These are phyloP conservation scores for Corythornis vintsioides DNA, from an alignment of 2,113 vertebrate species.

Conservation along the genomic window DNA sequence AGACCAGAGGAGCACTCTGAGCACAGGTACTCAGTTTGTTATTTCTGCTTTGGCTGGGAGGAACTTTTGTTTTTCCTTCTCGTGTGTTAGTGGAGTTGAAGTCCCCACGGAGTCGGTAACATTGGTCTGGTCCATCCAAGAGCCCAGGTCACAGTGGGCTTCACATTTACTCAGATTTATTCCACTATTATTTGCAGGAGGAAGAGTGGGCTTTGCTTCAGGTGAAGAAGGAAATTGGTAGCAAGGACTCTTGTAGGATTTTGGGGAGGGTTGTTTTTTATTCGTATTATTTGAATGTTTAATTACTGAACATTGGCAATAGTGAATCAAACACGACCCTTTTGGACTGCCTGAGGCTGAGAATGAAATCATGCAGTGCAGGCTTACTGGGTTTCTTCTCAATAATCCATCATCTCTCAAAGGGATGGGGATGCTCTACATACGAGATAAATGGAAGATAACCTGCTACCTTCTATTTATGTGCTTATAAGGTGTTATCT, in stretches of 20 bases:
- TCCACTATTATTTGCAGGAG: background rate
- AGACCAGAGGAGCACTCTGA: background rate
- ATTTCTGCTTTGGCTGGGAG: background rate
- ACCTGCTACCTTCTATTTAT: background rate
- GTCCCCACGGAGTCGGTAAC: background rate
- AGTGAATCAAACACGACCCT: background rate
- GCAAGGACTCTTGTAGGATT: too few relatives aligned
- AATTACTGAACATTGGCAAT: background rate
- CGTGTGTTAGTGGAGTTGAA: accelerated
- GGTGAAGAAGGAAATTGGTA: background rate
- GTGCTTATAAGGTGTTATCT: background rate
- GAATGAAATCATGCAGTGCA: background rate
- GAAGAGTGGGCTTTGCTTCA: background rate
- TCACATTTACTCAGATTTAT: background rate
- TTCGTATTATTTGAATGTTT: background rate
- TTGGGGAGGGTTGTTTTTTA: background rate
- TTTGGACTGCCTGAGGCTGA: background rate
- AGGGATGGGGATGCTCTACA: background rate
- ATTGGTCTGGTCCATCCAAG: background rate
- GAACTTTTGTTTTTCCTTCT: background rate
- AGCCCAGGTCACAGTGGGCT: background rate
- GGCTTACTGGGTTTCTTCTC: background rate
- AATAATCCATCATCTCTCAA: background rate
- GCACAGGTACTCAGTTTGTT: background rate
- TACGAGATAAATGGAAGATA: background rate